Evolutionary conservation across 2,888 invertebrate genomes (phyloP).

Genomic region (Noctua pronuba): DNA sequence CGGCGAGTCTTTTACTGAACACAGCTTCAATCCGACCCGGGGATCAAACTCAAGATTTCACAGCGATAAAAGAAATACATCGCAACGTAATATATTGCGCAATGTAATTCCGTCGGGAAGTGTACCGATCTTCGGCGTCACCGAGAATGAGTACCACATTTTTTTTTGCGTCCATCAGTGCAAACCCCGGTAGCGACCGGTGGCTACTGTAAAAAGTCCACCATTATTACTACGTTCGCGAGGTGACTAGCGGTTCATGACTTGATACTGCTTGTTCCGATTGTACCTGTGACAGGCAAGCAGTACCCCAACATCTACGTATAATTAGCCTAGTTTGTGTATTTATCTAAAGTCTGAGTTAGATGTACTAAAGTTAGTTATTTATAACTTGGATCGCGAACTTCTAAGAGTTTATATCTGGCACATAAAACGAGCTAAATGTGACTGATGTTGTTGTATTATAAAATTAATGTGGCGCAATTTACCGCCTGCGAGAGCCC

Average conservation of each 20-base stretch:
- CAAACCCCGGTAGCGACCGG: slow-evolving; percentile 80
- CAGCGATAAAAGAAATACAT: slow-evolving; percentile 44
- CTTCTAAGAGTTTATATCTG: slow-evolving; percentile 63
- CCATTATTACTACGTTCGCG: slow-evolving; percentile 73
- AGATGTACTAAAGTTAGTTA: slow-evolving; percentile 52
- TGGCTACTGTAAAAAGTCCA: slow-evolving; percentile 75
- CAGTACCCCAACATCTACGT: neutral
- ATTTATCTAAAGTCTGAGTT: slow-evolving; percentile 61
- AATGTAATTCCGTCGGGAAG: slow-evolving; percentile 43
- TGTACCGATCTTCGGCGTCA: slow-evolving; percentile 59
- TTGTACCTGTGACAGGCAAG: slow-evolving; percentile 61
- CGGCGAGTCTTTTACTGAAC: slow-evolving; percentile 54
- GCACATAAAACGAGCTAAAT: slow-evolving; percentile 62
- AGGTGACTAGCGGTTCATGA: slow-evolving; percentile 76
- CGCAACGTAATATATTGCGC: slow-evolving; percentile 2
- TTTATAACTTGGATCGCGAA: slow-evolving; percentile 59
- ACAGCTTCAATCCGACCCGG: slow-evolving; percentile 49
- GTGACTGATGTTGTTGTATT: slow-evolving; percentile 64
- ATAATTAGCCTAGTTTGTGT: slow-evolving; percentile 27
- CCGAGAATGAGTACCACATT: slow-evolving; percentile 71
- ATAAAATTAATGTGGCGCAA: slow-evolving; percentile 64
- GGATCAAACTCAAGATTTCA: slow-evolving; percentile 51
- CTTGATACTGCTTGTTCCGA: slow-evolving; percentile 64
- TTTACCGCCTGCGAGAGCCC: slow-evolving; percentile 54
- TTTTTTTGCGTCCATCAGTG: slow-evolving; percentile 82